Base-by-base conservation (phyloP, 1,140 invertebrate genomes). In the Diorhabda carinulata region DNA sequence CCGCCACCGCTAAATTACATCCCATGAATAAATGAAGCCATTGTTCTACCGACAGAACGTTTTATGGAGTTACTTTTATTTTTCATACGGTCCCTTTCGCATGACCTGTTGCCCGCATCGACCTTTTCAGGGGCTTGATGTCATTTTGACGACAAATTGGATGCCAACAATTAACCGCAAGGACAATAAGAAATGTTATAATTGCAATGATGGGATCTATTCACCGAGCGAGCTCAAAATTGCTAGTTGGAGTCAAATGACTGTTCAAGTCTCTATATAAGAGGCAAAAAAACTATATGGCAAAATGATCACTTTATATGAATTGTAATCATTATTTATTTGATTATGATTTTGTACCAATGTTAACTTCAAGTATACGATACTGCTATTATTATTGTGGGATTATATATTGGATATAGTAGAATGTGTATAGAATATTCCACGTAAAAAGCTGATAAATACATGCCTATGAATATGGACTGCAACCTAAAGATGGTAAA, bases 31-130 rank as follows among this genome's bases (percentile, higher is more conserved):
- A 52, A 52, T 52, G 47, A 52, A 52, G 47, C 47, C n/a, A 52
- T 52, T 52, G 47, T 52, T 52, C 47, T n/a, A 52, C 6, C 47
- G 47, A 52, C 47, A 52, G 47, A 52, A 52, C 47, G 47, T 52
- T 52, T 52, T 52, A 52, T 52, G 47, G 47, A 52, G 47, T n/a
- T 52, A 52, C 47, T 52, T 52, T 52, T 52, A 52, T 52, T 52
- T 52, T 52, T 52, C 47, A 52, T 52, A 52, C 47, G 47, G 47
- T 52, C 47, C 6, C 47, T 52, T 52, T 52, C 47, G n/a, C 47
- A 52, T 52, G 47, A 52, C 47, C 47, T 52, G 47, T 52, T 52
- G 47, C 47, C 47, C n/a, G 47, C 6, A 8, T 52, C 47, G 47
- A 52, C 47, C 47, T 52, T 52, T 52, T 25, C 47, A n/a, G n/a